Conservation (phyloP, 2,888 invertebrate species). For the Caenorhabditis sp. region DNA sequence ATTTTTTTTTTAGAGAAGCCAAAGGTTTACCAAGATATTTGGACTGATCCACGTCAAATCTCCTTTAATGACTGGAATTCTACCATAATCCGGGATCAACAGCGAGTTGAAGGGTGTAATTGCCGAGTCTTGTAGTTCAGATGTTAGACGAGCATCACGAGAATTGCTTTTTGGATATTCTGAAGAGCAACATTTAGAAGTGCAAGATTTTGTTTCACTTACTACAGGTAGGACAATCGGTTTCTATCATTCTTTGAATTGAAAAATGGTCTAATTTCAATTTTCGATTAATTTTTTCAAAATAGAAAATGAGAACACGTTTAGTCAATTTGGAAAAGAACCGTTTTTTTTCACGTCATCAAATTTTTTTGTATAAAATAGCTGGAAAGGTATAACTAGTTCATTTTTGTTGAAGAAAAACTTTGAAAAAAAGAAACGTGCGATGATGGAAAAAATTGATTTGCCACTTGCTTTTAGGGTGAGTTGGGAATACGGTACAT, state of each 20-base stretch:
- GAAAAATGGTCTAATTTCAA: background rate
- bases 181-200: constrained; percentile 1
- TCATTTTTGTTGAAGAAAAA: too few relatives aligned
- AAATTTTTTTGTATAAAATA: too few relatives aligned
- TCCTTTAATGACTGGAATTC: constrained; percentile 33
- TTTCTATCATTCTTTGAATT: constrained; percentile 23
- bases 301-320: too few relatives aligned
- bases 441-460: too few relatives aligned
- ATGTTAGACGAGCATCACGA: constrained; percentile 16
- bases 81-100: constrained; percentile 23
- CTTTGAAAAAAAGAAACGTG: too few relatives aligned
- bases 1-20: too few relatives aligned
- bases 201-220: background rate
- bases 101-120: constrained; percentile 8
- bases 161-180: constrained; percentile 23
- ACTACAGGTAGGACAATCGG: constrained; percentile 39
- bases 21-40: constrained; percentile 5
- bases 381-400: too few relatives aligned
- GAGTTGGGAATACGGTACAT: too few relatives aligned
- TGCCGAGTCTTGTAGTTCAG: background rate
- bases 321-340: too few relatives aligned
- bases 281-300: too few relatives aligned
- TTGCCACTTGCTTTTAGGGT: too few relatives aligned
- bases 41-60: constrained; percentile 29
- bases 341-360: too few relatives aligned